phyloP scores from a whole-genome alignment of 2,888 invertebrate genomes.

The Bellardia bayeri region DNA sequence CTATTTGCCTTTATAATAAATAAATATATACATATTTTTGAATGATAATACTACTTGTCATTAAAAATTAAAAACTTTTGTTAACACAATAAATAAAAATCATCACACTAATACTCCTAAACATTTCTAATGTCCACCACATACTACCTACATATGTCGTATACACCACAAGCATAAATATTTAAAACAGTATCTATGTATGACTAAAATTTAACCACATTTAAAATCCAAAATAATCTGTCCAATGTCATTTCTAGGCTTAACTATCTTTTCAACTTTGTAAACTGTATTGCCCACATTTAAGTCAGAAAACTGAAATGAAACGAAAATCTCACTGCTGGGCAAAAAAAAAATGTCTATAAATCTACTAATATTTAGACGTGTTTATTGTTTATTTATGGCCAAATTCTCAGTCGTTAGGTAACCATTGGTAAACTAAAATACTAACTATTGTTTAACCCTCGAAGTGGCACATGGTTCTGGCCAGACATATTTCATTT shows the following conservation, averaged over 20 bases:
- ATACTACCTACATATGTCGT: background rate
- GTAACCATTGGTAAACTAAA: too few relatives aligned
- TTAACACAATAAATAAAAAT: background rate
- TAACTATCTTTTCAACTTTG: constrained; percentile 13
- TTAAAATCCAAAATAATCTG: constrained; percentile 21
- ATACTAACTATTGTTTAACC: too few relatives aligned
- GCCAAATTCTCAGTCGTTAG: too few relatives aligned
- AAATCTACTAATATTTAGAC: too few relatives aligned
- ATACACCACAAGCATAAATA: background rate
- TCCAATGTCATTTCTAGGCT: constrained; percentile 47
- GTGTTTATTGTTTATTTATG: too few relatives aligned
- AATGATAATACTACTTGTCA: background rate
- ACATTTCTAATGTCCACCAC: background rate
- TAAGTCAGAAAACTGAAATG: background rate
- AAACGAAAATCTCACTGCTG: background rate
- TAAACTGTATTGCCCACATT: constrained; percentile 9
- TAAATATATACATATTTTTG: background rate
- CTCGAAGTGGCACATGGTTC: too few relatives aligned
- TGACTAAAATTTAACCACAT: constrained; percentile 1
- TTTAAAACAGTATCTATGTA: background rate
- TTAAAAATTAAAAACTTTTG: constrained; percentile 1
- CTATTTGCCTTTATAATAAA: background rate
- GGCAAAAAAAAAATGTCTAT: background rate
- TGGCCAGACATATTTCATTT: too few relatives aligned
- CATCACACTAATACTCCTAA: background rate